A percentile compares a stretch with the other conserved stretches of the same genome.
These are phyloP conservation scores for Chunga burmeisteri DNA, from an alignment of 2,113 vertebrate genomes.

Conservation along the genomic window DNA sequence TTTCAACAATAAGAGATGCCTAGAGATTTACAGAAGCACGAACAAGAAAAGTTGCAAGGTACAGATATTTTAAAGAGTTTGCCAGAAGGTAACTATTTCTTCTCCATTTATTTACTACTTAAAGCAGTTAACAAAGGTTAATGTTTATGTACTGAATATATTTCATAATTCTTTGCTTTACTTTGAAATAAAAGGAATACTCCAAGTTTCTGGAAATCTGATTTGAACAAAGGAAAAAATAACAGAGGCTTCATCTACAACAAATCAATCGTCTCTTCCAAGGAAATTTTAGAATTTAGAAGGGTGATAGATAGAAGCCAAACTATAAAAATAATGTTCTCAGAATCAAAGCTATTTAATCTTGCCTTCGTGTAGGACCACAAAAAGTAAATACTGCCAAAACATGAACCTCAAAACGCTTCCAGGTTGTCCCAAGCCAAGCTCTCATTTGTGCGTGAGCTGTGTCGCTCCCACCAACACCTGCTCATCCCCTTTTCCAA, in stretches of 20 bases:
- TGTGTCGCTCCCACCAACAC: not conserved
- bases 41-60: not conserved
- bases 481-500: not conserved
- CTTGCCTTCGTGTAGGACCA: accelerated
- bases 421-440: not conserved
- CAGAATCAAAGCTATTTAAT: not conserved
- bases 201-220: not conserved
- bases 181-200: not conserved
- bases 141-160: not conserved
- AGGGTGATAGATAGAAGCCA: not conserved
- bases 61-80: not conserved
- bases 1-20: not conserved
- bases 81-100: not conserved
- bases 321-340: not conserved
- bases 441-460: not conserved
- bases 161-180: not conserved
- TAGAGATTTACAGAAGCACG: not conserved
- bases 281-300: not conserved
- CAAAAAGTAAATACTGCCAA: not conserved
- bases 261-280: not conserved
- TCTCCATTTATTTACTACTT: not conserved
- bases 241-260: not conserved
- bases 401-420: not conserved
- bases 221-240: not conserved
- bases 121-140: not conserved